Evolutionary conservation across 2,797 vertebrate genomes (phyloP).

Genomic region (Prunella strophiata): DNA sequence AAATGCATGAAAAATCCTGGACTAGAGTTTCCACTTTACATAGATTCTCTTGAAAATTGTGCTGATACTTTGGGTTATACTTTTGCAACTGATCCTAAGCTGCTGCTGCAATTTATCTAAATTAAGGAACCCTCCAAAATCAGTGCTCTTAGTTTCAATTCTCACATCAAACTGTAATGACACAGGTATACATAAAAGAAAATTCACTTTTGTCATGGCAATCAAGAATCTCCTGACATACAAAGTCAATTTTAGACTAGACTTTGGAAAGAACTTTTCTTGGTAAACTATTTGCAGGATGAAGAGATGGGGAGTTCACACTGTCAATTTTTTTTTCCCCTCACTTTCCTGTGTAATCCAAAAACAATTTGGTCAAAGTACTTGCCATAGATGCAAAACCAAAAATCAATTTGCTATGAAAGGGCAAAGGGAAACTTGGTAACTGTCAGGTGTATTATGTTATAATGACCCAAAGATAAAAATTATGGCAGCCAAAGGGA

Average conservation of each 20-base stretch:
- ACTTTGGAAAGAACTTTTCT: not conserved
- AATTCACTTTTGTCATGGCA: not conserved
- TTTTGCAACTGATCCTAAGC: not conserved
- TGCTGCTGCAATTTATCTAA: not conserved
- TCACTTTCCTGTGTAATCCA: not conserved
- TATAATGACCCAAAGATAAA: conserved; percentile 34
- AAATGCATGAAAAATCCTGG: not conserved
- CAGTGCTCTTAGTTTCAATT: not conserved
- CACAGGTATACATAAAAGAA: not conserved
- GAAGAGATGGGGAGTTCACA: not conserved
- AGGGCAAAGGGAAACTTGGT: not conserved
- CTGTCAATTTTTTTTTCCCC: not conserved
- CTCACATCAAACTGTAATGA: not conserved
- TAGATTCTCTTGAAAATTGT: not conserved
- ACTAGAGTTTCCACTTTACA: not conserved
- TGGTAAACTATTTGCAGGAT: not conserved
- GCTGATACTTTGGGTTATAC: not conserved
- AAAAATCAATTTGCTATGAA: not conserved
- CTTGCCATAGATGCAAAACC: not conserved
- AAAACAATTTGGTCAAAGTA: not conserved
- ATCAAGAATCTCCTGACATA: not conserved
- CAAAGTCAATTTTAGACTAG: not conserved
- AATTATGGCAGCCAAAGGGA: conserved; percentile 1
- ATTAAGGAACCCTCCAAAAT: not conserved
- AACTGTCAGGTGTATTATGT: not conserved